phyloP scores from a whole-genome alignment of 2,113 vertebrate species.

The Pedetes capensis region DNA sequence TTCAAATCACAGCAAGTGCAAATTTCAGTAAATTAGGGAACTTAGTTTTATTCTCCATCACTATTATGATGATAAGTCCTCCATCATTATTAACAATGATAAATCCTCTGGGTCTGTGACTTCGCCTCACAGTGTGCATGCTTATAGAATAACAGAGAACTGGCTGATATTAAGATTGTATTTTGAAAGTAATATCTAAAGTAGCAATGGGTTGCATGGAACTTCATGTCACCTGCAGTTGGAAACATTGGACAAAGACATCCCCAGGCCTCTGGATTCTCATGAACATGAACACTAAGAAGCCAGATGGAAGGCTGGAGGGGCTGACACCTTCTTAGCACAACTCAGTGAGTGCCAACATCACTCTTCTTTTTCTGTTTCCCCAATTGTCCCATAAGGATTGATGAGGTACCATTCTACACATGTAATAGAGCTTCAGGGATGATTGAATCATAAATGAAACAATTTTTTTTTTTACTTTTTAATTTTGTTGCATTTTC shows the following conservation, averaged over 20 bases:
- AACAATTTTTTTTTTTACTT: slow-evolving; percentile 9
- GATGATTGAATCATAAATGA: slow-evolving; percentile 17
- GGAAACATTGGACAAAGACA: not conserved
- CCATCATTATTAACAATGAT: not conserved
- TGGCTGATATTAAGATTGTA: not conserved
- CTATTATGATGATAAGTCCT: not conserved
- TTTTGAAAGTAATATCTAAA: not conserved
- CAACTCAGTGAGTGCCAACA: not conserved
- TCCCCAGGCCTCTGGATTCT: not conserved
- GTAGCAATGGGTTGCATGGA: not conserved
- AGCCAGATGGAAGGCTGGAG: not conserved
- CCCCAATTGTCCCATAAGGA: not conserved
- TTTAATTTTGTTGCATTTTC: slow-evolving; percentile 61
- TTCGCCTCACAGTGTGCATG: not conserved
- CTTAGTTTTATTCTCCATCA: not conserved
- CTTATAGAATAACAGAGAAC: not conserved
- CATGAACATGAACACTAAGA: not conserved
- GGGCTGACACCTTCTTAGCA: not conserved
- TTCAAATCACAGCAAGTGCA: not conserved
- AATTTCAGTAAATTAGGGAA: not conserved
- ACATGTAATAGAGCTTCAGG: not conserved
- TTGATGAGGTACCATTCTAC: not conserved
- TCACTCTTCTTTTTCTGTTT: not conserved
- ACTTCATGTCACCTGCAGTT: not conserved
- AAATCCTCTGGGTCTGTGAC: not conserved